These are phyloP conservation scores for Psix sp. DNA, from an alignment of 1,140 invertebrate species.

Conservation along the genomic window DNA sequence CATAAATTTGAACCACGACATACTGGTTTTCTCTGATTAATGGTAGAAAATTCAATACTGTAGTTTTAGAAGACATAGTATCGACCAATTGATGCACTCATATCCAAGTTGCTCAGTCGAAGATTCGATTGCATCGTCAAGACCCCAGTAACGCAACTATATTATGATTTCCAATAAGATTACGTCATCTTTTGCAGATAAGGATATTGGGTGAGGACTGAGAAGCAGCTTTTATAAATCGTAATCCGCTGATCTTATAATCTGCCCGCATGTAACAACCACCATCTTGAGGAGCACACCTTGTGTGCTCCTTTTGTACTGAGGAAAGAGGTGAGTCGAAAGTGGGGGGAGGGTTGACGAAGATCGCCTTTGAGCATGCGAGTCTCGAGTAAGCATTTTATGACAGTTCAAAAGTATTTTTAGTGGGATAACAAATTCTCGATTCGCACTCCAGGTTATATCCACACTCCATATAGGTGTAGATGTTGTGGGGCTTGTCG, in stretches of 20 bases:
- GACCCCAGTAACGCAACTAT: slow-evolving; percentile 9
- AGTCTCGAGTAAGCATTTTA: slow-evolving; percentile 58
- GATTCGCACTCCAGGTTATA: no score
- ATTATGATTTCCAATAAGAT: slow-evolving; percentile 50
- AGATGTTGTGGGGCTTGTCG: no score
- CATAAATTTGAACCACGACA: no score
- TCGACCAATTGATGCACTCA: no score
- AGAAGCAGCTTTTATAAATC: slow-evolving; percentile 35
- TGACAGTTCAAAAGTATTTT: no score
- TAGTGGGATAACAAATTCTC: no score
- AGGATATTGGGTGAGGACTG: slow-evolving; percentile 9
- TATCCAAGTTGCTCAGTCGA: background rate
- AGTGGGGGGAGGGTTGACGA: slow-evolving; percentile 17
- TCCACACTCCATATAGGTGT: no score
- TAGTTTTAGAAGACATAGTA: no score
- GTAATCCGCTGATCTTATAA: slow-evolving; percentile 47
- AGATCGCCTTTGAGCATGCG: slow-evolving; percentile 17
- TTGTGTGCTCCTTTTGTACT: slow-evolving; percentile 41
- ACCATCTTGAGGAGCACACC: slow-evolving; percentile 18
- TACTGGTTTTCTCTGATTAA: no score
- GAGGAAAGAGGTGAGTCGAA: background rate
- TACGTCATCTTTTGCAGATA: slow-evolving; percentile 18
- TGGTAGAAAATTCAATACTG: no score
- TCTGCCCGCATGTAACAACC: slow-evolving; percentile 49
- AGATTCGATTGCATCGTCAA: slow-evolving; percentile 16